phyloP scores from a whole-genome alignment of 35 echinoderm and acorn worm genomes.

The Amphiura filiformis region DNA sequence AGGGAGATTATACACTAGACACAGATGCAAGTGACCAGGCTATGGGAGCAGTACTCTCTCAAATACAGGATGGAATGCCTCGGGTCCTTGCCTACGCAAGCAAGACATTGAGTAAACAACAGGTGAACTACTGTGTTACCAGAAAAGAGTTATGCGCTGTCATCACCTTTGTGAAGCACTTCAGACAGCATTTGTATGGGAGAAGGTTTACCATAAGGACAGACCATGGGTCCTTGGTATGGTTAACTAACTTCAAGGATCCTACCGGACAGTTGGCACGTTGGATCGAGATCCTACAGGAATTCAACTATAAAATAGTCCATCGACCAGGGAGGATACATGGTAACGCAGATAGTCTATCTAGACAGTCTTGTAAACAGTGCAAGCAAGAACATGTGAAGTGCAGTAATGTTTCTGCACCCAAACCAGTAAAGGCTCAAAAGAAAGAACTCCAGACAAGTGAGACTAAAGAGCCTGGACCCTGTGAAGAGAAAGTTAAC shows the following conservation, averaged over 20 bases:
- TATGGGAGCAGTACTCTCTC: background rate
- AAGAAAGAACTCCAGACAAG: too few species aligned
- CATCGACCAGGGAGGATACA: background rate
- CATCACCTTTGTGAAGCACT: background rate
- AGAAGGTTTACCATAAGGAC: background rate
- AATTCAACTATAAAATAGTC: background rate
- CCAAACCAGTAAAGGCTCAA: background rate
- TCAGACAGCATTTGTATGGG: background rate
- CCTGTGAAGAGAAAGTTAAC: too few species aligned
- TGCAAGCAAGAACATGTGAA: background rate
- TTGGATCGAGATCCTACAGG: background rate
- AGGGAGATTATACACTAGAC: background rate
- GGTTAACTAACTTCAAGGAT: background rate
- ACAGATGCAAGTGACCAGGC: background rate
- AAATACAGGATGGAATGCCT: background rate
- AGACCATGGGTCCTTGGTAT: background rate
- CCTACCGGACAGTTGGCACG: background rate
- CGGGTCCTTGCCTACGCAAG: background rate
- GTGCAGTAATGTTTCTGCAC: background rate
- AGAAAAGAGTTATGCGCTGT: background rate
- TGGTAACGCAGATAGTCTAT: background rate
- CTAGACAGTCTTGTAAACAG: background rate
- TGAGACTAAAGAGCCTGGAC: background rate
- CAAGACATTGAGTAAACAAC: background rate
- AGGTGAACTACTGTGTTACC: background rate